Evolutionary conservation across 2,888 invertebrate species (phyloP), one percentile per base, ranked within the genome.

Genomic region (Oligia strigilis): DNA sequence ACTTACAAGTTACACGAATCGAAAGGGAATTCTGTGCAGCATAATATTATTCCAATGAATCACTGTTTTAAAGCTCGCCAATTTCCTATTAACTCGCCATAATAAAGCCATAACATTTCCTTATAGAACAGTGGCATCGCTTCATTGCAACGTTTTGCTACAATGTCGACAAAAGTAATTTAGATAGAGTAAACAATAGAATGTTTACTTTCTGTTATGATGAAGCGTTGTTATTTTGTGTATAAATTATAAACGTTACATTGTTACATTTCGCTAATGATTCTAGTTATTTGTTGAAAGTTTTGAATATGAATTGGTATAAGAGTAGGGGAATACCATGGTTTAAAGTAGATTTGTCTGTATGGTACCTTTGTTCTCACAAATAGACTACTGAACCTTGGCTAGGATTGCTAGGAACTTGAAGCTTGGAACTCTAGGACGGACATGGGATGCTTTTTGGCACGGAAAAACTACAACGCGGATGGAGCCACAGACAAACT

Each of bases 141-240:
- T 77, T 69, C 74, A 75, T 66, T 40, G 55, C 29, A 82, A 74
- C 49, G 14, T 67, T 74, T 66, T 14, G 79, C 55, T 64, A 85
- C 84, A 81, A 69, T 78, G 82, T 85, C 52, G n/a, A 65, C 72
- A 36, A 80, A 82, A 86, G 77, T 87, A 82, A 86, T 87, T 82
- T 80, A 82, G 82, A 74, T 72, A 76, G 46, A 72, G 77, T 71
- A 84, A 87, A 86, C 79, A 82, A 71, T 72, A 14, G 29, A 19
- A 64, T 87, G 84, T 87, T 84, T 87, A 76, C 87, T 76, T 79
- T 78, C 58, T 75, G 77, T 76, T 75, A 65, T 72, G 74, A 65
- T 85, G 74, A 83, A 78, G 81, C 77, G 40, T 29, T 81, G 55
- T 64, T 84, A 64, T 74, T 70, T 58, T 64, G 62, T 29, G 58